A percentile compares a stretch with the other conserved stretches of the same genome.
Conservation (phyloP, 2,888 invertebrate species). For the Drosophila antonietae region DNA sequence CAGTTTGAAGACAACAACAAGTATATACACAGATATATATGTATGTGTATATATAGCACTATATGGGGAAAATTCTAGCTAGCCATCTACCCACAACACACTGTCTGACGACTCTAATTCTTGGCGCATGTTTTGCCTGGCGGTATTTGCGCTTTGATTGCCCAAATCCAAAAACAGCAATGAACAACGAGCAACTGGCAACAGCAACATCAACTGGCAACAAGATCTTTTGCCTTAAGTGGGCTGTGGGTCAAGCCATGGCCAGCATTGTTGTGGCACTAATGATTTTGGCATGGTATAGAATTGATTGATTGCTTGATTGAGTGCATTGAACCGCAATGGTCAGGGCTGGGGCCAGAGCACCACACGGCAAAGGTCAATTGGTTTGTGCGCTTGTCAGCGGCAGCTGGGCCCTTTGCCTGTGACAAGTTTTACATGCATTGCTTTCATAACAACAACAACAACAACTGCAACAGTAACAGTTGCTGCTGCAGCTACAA, state of each 20-base stretch:
- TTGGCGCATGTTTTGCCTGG: constrained; percentile 71
- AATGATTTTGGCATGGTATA: constrained; percentile 68
- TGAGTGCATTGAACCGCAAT: constrained; percentile 73
- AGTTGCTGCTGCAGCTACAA: constrained; percentile 24
- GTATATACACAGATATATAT: not conserved
- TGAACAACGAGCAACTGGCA: constrained; percentile 18
- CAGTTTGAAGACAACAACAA: constrained; percentile 49
- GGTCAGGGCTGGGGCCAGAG: constrained; percentile 35
- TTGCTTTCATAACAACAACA: constrained; percentile 52
- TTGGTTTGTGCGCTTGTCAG: constrained; percentile 57
- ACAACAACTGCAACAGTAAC: constrained; percentile 21
- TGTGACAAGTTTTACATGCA: constrained; percentile 74
- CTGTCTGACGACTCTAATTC: constrained; percentile 57
- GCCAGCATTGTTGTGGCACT: constrained; percentile 70
- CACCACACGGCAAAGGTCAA: constrained; percentile 57
- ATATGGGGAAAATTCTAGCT: constrained; percentile 45
- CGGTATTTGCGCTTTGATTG: constrained; percentile 76
- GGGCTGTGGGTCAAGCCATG: constrained; percentile 77
- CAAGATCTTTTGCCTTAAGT: constrained; percentile 64
- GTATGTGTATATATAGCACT: constrained; percentile 7
- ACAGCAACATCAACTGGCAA: constrained; percentile 18
- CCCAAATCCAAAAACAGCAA: constrained; percentile 64
- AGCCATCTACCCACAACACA: constrained; percentile 29
- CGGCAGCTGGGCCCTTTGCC: constrained; percentile 23
- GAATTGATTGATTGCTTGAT: constrained; percentile 74